Evolutionary conservation across 2,113 vertebrate species (phyloP).

Genomic region (Prinia subflava): DNA sequence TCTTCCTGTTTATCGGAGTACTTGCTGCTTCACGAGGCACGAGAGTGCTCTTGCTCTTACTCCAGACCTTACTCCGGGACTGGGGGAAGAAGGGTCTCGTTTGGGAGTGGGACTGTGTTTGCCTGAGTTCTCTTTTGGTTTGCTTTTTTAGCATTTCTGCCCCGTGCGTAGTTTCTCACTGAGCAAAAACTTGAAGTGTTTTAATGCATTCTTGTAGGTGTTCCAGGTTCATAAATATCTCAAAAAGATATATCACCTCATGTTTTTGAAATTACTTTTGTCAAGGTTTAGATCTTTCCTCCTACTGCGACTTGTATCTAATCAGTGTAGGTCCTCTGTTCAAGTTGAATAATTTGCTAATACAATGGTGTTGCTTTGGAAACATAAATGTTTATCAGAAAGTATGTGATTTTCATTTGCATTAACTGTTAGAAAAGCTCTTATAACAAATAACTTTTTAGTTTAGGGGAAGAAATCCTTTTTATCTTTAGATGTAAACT

Average conservation of each 20-base stretch:
- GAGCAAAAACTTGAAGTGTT: background rate
- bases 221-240: background rate
- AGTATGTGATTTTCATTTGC: background rate
- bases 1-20: slow-evolving; percentile 24
- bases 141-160: background rate
- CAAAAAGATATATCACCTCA: background rate
- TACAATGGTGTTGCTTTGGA: background rate
- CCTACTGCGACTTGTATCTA: background rate
- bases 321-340: background rate
- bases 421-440: background rate
- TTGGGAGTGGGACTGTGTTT: background rate
- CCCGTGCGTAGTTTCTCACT: background rate
- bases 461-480: background rate
- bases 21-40: background rate
- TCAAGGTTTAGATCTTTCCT: background rate
- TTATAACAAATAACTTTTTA: background rate
- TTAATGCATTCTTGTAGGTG: background rate
- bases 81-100: background rate
- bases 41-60: background rate
- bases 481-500: background rate
- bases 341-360: background rate
- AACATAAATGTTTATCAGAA: background rate
- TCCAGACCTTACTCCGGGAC: background rate
- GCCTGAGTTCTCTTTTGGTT: background rate
- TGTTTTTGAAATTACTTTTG: background rate